A percentile compares a stretch with the other conserved stretches of the same genome.
phyloP scores from a whole-genome alignment of 2,888 invertebrate species.

The Ophraella communa region DNA sequence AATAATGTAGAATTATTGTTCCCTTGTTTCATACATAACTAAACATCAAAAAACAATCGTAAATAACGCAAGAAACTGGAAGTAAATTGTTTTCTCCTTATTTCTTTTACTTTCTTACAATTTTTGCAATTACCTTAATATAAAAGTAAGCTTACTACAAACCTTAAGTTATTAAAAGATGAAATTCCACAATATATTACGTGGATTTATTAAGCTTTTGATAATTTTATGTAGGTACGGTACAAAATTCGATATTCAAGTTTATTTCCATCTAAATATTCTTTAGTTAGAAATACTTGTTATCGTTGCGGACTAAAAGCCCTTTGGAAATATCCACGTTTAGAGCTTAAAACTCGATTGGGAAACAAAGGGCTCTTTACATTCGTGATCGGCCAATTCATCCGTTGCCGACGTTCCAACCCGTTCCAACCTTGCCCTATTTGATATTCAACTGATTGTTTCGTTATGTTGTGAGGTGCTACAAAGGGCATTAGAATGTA shows the following conservation, averaged over 20 bases:
- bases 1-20: too few relatives aligned
- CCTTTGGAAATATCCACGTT: constrained; percentile 31
- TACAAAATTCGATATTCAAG: neutral
- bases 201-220: neutral
- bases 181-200: neutral
- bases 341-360: constrained; percentile 28
- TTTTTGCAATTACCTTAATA: too few relatives aligned
- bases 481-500: constrained; percentile 38
- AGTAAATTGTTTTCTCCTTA: too few relatives aligned
- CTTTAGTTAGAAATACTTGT: neutral
- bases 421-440: constrained; percentile 27
- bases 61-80: too few relatives aligned
- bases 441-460: constrained; percentile 49
- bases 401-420: constrained; percentile 29
- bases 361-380: constrained; percentile 42
- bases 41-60: too few relatives aligned
- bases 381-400: constrained; percentile 45
- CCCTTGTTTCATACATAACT: too few relatives aligned
- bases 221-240: neutral
- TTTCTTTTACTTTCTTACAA: too few relatives aligned
- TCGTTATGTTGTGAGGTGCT: constrained; percentile 42
- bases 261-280: constrained; percentile 2
- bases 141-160: too few relatives aligned
- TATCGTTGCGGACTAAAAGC: neutral
- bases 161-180: too few relatives aligned